These are phyloP conservation scores for Linurgus olivaceus DNA, from an alignment of 2,797 vertebrate genomes.

Conservation along the genomic window DNA sequence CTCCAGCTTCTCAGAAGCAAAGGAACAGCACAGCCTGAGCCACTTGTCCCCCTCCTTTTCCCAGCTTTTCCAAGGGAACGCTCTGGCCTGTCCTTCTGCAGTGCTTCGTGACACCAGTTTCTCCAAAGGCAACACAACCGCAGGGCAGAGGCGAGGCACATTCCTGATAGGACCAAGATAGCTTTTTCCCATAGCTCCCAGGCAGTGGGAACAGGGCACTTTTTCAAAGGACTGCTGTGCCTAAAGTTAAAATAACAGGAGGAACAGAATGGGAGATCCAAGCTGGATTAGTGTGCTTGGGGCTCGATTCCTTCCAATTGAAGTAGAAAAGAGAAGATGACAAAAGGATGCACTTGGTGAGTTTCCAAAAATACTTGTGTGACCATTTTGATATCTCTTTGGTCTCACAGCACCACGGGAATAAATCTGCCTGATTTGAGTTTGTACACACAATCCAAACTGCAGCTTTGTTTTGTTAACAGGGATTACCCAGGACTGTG, in stretches of 20 bases:
- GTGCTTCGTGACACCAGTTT: constrained; percentile 12
- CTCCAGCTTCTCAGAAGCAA: background rate
- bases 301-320: background rate
- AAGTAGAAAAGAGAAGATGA: constrained; percentile 18
- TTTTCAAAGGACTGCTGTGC: constrained; percentile 54
- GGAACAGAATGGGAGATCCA: background rate
- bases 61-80: background rate
- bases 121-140: constrained; percentile 22
- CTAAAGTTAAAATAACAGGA: constrained; percentile 67
- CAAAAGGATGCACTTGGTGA: constrained; percentile 23
- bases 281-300: background rate
- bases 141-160: constrained; percentile 58
- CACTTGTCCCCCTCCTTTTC: background rate
- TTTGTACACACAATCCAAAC: background rate
- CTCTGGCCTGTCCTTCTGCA: background rate
- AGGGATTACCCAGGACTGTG: constrained; percentile 36
- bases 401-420: background rate
- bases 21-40: background rate
- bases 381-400: background rate
- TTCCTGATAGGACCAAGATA: constrained; percentile 71
- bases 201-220: constrained; percentile 61
- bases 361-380: constrained; percentile 4
- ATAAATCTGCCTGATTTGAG: background rate
- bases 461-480: constrained; percentile 14
- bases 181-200: constrained; percentile 68